phyloP scores from a whole-genome alignment of 2,797 vertebrate genomes.

The Melopsittacus undulatus region DNA sequence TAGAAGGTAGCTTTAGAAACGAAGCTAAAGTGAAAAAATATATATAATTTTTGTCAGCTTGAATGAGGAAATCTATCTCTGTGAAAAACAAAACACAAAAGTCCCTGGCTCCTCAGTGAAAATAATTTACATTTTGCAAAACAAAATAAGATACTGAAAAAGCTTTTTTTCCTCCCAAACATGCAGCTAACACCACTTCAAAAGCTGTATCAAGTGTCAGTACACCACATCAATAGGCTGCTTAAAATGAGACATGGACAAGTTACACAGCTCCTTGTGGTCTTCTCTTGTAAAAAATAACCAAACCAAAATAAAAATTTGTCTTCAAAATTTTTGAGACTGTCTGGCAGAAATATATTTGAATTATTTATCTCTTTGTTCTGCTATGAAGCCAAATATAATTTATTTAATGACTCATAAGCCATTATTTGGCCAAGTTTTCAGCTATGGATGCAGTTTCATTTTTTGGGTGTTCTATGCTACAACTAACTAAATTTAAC shows the following conservation, averaged over 20 bases:
- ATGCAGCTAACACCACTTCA: constrained; percentile 1
- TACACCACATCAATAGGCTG: not conserved
- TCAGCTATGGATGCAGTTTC: not conserved
- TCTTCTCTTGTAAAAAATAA: not conserved
- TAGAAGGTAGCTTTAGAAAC: not conserved
- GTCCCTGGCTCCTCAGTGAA: not conserved
- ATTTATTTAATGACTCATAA: not conserved
- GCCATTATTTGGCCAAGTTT: not conserved
- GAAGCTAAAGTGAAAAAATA: not conserved
- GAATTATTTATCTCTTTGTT: not conserved
- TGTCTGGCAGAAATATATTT: not conserved
- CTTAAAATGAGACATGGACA: not conserved
- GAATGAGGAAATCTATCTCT: not conserved
- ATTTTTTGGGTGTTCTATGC: not conserved
- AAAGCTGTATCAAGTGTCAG: not conserved
- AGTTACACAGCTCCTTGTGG: not conserved
- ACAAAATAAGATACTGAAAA: not conserved
- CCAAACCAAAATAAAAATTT: not conserved
- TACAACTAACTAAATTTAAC: not conserved
- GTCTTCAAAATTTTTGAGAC: not conserved
- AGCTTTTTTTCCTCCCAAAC: not conserved
- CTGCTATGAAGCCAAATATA: not conserved
- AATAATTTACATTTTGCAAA: not conserved
- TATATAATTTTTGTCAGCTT: not conserved
- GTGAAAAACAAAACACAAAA: not conserved